Conservation (phyloP, 2,113 vertebrate species). For the Otus sunia region DNA sequence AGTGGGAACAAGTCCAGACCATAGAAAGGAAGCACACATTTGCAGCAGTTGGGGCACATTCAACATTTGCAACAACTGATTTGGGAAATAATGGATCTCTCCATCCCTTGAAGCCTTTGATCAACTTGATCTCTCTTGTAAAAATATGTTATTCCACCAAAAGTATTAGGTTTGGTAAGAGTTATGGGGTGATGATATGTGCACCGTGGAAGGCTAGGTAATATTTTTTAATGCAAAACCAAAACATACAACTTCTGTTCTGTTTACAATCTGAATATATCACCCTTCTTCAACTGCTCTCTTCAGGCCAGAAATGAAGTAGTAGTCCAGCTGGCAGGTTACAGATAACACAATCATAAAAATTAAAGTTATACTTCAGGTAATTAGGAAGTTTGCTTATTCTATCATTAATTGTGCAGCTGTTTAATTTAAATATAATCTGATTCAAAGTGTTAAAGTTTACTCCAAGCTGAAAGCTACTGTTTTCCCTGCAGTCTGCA, state of each 20-base stretch:
- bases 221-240: background rate
- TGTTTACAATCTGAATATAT: background rate
- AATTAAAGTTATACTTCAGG: slow-evolving; percentile 55
- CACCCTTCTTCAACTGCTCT: background rate
- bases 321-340: slow-evolving; percentile 47
- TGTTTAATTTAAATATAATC: slow-evolving; percentile 66
- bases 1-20: background rate
- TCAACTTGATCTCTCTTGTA: background rate
- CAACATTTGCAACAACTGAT: background rate
- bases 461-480: background rate
- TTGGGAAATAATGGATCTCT: background rate
- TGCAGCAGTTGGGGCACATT: background rate
- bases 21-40: background rate
- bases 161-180: background rate
- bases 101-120: background rate
- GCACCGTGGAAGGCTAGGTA: background rate
- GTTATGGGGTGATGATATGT: background rate
- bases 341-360: slow-evolving; percentile 36
- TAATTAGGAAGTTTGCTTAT: slow-evolving; percentile 55
- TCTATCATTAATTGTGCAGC: slow-evolving; percentile 62
- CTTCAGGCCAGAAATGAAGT: background rate
- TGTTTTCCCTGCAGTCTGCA: slow-evolving; percentile 56
- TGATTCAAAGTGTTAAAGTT: slow-evolving; percentile 51
- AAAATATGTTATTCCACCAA: background rate
- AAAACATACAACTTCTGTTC: background rate